phyloP scores from a whole-genome alignment of 1,140 invertebrate species.

The Drosophila persimilis region DNA sequence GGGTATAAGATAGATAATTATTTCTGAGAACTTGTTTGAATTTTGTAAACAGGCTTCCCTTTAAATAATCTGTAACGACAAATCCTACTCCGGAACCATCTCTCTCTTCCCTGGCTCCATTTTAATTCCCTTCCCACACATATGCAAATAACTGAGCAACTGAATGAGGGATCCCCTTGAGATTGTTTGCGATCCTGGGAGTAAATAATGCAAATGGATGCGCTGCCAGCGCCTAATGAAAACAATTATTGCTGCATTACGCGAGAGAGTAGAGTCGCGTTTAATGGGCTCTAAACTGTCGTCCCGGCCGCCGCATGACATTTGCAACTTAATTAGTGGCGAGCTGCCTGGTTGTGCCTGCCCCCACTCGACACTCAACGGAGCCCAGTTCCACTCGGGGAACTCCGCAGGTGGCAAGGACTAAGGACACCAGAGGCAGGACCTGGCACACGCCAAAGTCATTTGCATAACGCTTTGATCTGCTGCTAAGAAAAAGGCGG shows the following conservation, averaged over 20 bases:
- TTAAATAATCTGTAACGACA: too few species aligned
- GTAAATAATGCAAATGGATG: constrained; percentile 66
- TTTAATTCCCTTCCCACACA: constrained; percentile 1
- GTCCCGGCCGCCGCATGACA: constrained; percentile 48
- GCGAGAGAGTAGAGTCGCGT: constrained; percentile 54
- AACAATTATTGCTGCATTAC: constrained; percentile 77
- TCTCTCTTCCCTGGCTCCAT: not conserved
- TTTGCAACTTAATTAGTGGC: constrained; percentile 76
- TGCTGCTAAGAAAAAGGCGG: constrained; percentile 32
- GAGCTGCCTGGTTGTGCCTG: constrained; percentile 23
- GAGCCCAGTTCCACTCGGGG: too few species aligned
- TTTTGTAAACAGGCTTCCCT: too few species aligned
- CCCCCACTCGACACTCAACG: constrained; percentile 22
- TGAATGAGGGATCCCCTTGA: constrained; percentile 19
- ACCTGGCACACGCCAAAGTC: constrained; percentile 35
- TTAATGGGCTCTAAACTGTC: constrained; percentile 75
- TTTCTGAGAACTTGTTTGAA: too few species aligned
- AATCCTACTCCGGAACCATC: not conserved
- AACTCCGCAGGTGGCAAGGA: constrained; percentile 44
- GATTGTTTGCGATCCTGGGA: constrained; percentile 31
- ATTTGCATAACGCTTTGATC: constrained; percentile 75
- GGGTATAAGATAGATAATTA: too few species aligned
- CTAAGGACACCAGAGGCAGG: constrained; percentile 1
- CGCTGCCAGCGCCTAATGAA: constrained; percentile 50
- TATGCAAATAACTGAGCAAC: constrained; percentile 64